Evolutionary conservation across 2,888 invertebrate genomes (phyloP).

Genomic region (Andrena haemorrhoa): DNA sequence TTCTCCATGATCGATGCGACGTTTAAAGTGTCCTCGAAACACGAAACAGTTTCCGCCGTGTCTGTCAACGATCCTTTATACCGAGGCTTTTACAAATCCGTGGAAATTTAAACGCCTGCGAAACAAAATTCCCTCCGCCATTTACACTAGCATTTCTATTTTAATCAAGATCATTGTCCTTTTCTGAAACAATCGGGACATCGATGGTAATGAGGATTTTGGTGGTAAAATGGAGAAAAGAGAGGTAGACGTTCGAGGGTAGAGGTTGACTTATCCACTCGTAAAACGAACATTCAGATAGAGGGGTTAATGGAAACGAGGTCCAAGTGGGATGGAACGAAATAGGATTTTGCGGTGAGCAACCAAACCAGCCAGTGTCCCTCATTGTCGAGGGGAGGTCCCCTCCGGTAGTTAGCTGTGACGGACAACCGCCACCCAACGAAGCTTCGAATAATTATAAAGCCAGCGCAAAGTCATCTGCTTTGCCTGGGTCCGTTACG

Average conservation of each 20-base stretch:
- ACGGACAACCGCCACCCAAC: conserved; percentile 53
- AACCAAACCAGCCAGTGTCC: conserved; percentile 70
- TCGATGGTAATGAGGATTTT: neutral
- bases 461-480: conserved; percentile 19
- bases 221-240: neutral
- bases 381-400: conserved; percentile 69
- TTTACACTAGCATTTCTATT: neutral
- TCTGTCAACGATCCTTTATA: conserved; percentile 3
- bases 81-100: neutral
- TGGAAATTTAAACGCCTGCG: neutral
- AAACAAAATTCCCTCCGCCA: neutral
- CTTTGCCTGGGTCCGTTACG: neutral
- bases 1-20: conserved; percentile 27
- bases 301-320: conserved; percentile 37
- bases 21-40: conserved; percentile 18
- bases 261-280: conserved; percentile 59
- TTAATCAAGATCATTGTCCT: neutral
- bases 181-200: neutral
- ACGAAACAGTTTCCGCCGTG: neutral
- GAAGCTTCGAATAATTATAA: conserved; percentile 63
- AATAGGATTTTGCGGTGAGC: conserved; percentile 74
- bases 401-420: conserved; percentile 62
- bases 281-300: conserved; percentile 18
- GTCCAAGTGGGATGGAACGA: conserved; percentile 36
- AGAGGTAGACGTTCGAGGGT: neutral